Evolutionary conservation across 2,113 vertebrate genomes (phyloP).

Genomic region (Gymnarchus niloticus): DNA sequence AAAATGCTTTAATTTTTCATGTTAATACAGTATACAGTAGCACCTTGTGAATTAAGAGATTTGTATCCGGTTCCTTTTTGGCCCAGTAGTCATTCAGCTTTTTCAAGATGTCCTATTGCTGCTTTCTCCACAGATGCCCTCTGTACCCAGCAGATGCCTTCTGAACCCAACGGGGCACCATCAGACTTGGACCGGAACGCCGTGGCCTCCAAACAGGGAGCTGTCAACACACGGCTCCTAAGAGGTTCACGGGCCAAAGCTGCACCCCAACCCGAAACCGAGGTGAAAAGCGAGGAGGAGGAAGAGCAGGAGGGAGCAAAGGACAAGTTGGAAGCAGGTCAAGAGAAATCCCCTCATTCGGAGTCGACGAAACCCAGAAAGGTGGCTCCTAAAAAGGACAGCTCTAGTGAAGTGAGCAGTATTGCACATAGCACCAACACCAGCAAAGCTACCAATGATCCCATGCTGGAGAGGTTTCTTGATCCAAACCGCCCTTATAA

Average conservation of each 20-base stretch:
- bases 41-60: not conserved
- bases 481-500: constrained; percentile 70
- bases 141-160: constrained; percentile 40
- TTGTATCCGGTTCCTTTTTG: not conserved
- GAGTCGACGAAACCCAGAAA: constrained; percentile 30
- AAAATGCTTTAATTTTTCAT: not conserved
- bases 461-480: constrained; percentile 42
- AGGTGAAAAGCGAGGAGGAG: constrained; percentile 43
- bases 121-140: constrained; percentile 47
- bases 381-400: constrained; percentile 36
- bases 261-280: constrained; percentile 41
- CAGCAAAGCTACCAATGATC: constrained; percentile 21
- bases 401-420: constrained; percentile 45
- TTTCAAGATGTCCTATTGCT: not conserved
- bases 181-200: constrained; percentile 43
- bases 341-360: constrained; percentile 43
- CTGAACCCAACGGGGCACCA: constrained; percentile 43
- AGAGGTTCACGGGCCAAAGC: constrained; percentile 28
- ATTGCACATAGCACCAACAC: constrained; percentile 25
- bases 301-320: constrained; percentile 47
- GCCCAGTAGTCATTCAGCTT: not conserved
- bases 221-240: not conserved
- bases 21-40: not conserved
- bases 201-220: constrained; percentile 35
- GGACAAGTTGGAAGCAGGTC: constrained; percentile 41